Conservation (phyloP, 2,888 invertebrate species). For the Chaitophorus viminalis region DNA sequence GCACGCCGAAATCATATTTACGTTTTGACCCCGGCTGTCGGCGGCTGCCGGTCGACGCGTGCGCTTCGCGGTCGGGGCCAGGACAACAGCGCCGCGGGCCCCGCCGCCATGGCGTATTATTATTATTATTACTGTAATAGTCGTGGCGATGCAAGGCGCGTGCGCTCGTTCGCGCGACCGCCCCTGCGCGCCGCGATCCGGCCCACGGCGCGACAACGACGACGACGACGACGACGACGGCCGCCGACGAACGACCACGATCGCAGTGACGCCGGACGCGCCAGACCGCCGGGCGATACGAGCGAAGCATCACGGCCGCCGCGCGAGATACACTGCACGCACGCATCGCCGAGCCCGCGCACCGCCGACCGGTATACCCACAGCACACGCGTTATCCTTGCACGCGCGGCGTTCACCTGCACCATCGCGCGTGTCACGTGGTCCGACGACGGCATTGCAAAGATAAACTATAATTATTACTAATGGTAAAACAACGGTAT, state of each 20-base stretch:
- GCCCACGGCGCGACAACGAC: neutral
- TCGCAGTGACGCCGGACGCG: neutral
- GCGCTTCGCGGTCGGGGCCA: slow-evolving; percentile 30
- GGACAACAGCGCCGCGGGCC: slow-evolving; percentile 9
- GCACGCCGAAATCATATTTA: slow-evolving; percentile 57
- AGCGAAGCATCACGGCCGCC: neutral
- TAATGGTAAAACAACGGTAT: too few species aligned
- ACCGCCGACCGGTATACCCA: neutral
- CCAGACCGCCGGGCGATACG: neutral
- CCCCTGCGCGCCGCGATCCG: neutral
- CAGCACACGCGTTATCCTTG: neutral
- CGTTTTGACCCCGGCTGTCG: slow-evolving; percentile 37
- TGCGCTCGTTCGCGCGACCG: slow-evolving; percentile 12
- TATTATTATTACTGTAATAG: too few species aligned
- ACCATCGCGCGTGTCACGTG: neutral
- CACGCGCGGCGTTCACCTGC: neutral
- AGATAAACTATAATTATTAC: too few species aligned
- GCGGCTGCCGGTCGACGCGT: slow-evolving; percentile 20
- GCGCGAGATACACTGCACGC: too few species aligned
- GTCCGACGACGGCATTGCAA: neutral
- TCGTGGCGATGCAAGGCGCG: neutral
- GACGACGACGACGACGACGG: neutral
- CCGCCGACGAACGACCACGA: neutral
- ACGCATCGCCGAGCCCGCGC: neutral
- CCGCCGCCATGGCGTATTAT: slow-evolving; percentile 41